A percentile compares a stretch with the other conserved stretches of the same genome.
These are phyloP conservation scores for Thomomys bottae DNA, from an alignment of 2,113 vertebrate genomes.

Conservation along the genomic window DNA sequence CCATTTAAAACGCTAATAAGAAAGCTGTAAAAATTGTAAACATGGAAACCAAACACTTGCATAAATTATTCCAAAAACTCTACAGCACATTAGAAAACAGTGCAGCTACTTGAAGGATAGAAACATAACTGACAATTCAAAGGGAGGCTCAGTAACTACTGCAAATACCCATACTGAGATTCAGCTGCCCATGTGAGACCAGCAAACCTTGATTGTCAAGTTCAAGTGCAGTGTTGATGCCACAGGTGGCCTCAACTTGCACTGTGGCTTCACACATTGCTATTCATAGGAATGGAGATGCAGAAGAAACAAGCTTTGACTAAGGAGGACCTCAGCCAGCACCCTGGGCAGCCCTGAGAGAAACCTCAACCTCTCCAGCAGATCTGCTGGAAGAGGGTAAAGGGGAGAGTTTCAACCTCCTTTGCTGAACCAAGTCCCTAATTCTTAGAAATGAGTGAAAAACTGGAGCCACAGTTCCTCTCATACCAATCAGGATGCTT, in stretches of 20 bases:
- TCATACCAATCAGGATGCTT: not conserved
- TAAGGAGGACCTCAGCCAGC: not conserved
- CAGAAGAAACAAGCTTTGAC: not conserved
- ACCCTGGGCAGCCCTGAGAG: not conserved
- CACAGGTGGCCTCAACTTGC: conserved; percentile 4
- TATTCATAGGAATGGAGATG: not conserved
- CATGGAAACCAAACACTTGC: conserved; percentile 81
- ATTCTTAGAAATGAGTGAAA: not conserved
- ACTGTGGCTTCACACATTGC: conserved; percentile 56
- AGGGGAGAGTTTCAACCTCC: not conserved
- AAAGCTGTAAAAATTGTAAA: conserved; percentile 83
- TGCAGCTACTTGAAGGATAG: conserved; percentile 74
- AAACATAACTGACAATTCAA: conserved; percentile 67
- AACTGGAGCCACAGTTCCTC: not conserved
- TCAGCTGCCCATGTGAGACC: conserved; percentile 62
- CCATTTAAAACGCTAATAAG: conserved; percentile 80
- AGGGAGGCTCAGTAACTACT: conserved; percentile 38
- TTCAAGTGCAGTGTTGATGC: conserved; percentile 67
- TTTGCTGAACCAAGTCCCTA: conserved; percentile 1
- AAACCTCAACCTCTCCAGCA: too few relatives aligned
- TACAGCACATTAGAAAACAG: conserved; percentile 82
- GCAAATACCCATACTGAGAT: conserved; percentile 58
- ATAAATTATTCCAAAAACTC: conserved; percentile 80
- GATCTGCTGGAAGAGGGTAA: not conserved
- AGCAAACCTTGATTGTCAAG: conserved; percentile 80